phyloP scores from a whole-genome alignment of 2,888 invertebrate species.

The Chironomus tentans region DNA sequence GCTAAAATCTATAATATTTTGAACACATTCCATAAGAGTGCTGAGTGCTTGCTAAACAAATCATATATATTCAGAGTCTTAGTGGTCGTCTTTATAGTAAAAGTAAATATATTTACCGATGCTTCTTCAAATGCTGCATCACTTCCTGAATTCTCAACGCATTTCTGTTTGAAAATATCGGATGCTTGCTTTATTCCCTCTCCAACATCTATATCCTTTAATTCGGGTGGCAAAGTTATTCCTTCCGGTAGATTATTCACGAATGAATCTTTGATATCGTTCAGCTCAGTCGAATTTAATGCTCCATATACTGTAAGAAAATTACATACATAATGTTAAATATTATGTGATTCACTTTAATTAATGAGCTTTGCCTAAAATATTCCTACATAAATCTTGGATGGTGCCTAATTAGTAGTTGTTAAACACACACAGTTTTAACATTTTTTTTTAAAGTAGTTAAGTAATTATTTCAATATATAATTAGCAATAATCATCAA shows the following conservation, averaged over 20 bases:
- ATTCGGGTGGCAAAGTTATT: not conserved
- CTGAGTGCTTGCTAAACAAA: constrained; percentile 43
- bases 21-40: constrained; percentile 48
- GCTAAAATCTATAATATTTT: constrained; percentile 49
- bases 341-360: no score
- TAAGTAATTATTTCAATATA: no score
- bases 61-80: no score
- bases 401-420: no score
- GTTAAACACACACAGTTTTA: no score
- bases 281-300: not conserved
- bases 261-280: not conserved
- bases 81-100: no score
- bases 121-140: constrained; percentile 48
- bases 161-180: constrained; percentile 53
- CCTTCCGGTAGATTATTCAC: not conserved
- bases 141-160: constrained; percentile 53
- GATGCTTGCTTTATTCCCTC: constrained; percentile 43
- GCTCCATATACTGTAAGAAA: not conserved
- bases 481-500: not conserved
- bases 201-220: not conserved
- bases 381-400: no score
- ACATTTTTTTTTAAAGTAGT: no score
- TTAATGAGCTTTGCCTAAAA: no score
- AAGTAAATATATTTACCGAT: constrained; percentile 39
- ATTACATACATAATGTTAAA: no score